Base-by-base conservation (phyloP, 2,797 vertebrate species). In the Amniataba percoides region DNA sequence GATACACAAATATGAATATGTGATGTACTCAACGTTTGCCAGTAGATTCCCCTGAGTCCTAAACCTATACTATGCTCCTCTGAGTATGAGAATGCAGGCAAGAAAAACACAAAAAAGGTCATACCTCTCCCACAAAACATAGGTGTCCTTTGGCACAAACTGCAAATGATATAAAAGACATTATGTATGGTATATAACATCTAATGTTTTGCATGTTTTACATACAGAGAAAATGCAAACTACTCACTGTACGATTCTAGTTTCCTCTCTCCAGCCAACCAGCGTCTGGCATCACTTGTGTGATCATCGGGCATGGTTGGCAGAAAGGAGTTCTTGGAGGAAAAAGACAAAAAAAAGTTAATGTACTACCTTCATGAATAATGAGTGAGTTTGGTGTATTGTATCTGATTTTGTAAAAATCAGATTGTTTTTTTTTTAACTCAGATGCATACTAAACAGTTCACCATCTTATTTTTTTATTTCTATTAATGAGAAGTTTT, bases 231-330 rank as follows among this genome's bases (percentile, higher is more conserved):
- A n/a, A 3, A 39, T 42, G 11, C 49, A 0, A 48, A 45, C 74
- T 12, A 92, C 94, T 90, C 61, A 95, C 27, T 27, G 27, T 27
- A 27, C 4, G 27, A 27, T 36, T 12, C 19, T 3, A 70, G 1
- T 0, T 0, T 82, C 0, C 0, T 0, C 0, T 88, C 78, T 18
- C 0, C 0, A 0, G 0, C 10, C 42, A 95, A 2, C 92, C 80
- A 93, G 63, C 5, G 23, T 3, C 0, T 39, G 45, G 59, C 90
- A 15, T 93, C 88, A 66, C 45, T 87, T 0, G 43, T 84, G 83
- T 90, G 81, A 62, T 96, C 94, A 0, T 95, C 95, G 0, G 92
- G 90, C 95, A 96, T 96, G 13, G 95, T 96, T 0, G 95, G 95
- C 60, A 96, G 82, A 21, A 92, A 95, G 14, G 12, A 58, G 21